Percentiles rank a stretch among this genome's conserved stretches.
phyloP scores from a whole-genome alignment of 1,140 invertebrate genomes.

The Phocides pigmalion region DNA sequence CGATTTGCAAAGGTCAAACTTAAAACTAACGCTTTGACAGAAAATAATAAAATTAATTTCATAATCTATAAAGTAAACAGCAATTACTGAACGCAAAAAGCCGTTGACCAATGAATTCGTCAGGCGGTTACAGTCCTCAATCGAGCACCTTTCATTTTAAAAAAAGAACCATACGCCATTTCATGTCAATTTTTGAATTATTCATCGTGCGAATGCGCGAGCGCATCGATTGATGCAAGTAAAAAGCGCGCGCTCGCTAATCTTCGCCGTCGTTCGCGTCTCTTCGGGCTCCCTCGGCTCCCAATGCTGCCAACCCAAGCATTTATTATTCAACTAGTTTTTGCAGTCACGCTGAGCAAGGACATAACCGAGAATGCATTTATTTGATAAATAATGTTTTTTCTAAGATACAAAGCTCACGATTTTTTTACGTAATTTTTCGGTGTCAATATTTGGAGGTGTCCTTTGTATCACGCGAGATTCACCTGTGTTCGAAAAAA shows the following conservation, averaged over 20 bases:
- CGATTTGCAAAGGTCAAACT: constrained; percentile 30
- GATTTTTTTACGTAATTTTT: constrained; percentile 71
- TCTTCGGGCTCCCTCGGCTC: constrained; percentile 69
- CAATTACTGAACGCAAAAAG: constrained; percentile 78
- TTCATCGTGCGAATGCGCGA: constrained; percentile 81
- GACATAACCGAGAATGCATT: constrained; percentile 79
- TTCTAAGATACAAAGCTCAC: constrained; percentile 47
- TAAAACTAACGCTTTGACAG: constrained; percentile 9
- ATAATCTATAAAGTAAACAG: constrained; percentile 67
- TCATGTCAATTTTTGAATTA: constrained; percentile 84
- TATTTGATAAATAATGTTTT: constrained; percentile 81
- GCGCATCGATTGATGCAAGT: constrained; percentile 83
- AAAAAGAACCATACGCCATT: constrained; percentile 83
- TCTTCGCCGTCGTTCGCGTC: constrained; percentile 75
- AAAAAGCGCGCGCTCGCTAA: constrained; percentile 81
- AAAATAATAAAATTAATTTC: constrained; percentile 14
- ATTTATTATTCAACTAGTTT: constrained; percentile 82
- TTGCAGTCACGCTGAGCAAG: constrained; percentile 80
- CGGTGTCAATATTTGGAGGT: constrained; percentile 57
- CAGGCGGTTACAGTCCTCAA: constrained; percentile 83
- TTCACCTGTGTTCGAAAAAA: constrained; percentile 59
- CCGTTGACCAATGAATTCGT: constrained; percentile 82
- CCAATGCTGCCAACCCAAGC: constrained; percentile 72
- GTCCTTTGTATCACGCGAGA: constrained; percentile 54
- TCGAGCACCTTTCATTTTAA: constrained; percentile 82